These are phyloP conservation scores for Crocidura indochinensis DNA, from an alignment of 2,797 vertebrate genomes.

Conservation along the genomic window DNA sequence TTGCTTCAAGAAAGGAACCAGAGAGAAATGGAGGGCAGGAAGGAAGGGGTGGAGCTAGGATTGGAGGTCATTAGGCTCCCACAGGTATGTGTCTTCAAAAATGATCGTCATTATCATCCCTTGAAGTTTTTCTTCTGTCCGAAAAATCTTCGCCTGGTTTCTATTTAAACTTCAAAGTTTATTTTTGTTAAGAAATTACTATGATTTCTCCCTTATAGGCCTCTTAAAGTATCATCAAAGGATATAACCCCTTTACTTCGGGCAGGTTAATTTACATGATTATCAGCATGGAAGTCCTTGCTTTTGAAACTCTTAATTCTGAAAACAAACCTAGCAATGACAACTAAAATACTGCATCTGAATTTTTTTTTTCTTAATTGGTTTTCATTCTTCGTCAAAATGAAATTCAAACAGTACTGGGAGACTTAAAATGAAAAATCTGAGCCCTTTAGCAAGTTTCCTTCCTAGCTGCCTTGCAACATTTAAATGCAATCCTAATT, in stretches of 20 bases:
- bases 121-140: not conserved
- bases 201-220: not conserved
- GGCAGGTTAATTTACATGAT: not conserved
- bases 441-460: not conserved
- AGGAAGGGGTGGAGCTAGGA: no score
- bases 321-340: constrained; percentile 2
- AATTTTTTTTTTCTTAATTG: constrained; percentile 35
- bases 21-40: no score
- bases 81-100: not conserved
- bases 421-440: constrained; percentile 14
- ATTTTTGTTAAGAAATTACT: constrained; percentile 66
- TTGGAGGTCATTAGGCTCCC: no score
- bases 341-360: constrained; percentile 4
- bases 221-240: not conserved
- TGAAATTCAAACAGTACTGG: constrained; percentile 29
- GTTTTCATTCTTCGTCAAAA: constrained; percentile 59
- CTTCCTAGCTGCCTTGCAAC: not conserved
- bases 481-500: not conserved
- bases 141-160: constrained; percentile 2
- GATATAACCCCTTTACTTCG: not conserved
- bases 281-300: not conserved
- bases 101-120: not conserved
- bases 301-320: constrained; percentile 33
- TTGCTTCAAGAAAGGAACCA: not conserved
- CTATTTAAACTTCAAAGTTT: constrained; percentile 42